Conservation (phyloP, 2,113 vertebrate species). For the mouse (Mus musculus) region GRCm39 chr1:73168501-73169000, state of each 20-base stretch:
- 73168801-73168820: neutral
- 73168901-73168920: neutral
- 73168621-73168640: conserved; percentile 7
- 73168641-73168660: conserved; percentile 41
- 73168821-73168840: neutral
- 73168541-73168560: conserved; percentile 28
- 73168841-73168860: neutral
- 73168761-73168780: conserved; percentile 52
- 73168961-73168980: neutral
- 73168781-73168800: conserved; percentile 34
- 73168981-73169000: neutral
- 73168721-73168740: neutral
- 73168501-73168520: neutral
- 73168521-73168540: conserved; percentile 10
- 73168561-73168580: conserved; percentile 24
- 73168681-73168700: conserved; percentile 56
- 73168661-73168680: conserved; percentile 47
- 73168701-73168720: conserved; percentile 44
- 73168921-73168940: neutral
- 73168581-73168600: conserved; percentile 25
- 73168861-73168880: neutral
- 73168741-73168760: conserved; percentile 59
- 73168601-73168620: conserved; percentile 37
- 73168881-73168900: neutral
- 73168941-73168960: neutral